Evolutionary conservation across 2,113 vertebrate species (phyloP).

Genomic region (Cheilinus undulatus): DNA sequence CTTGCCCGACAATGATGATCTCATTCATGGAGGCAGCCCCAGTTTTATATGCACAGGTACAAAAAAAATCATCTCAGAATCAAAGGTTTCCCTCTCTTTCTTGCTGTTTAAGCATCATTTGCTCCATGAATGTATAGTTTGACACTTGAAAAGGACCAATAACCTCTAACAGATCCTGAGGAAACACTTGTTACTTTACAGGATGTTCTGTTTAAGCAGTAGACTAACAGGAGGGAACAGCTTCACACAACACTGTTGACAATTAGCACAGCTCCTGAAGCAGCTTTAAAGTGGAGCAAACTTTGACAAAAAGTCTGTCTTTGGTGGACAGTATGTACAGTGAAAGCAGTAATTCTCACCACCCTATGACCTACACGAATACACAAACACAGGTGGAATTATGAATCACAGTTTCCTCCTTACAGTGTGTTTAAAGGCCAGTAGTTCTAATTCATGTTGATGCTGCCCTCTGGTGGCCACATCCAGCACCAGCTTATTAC

Average conservation of each 20-base stretch:
- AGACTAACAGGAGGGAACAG: slow-evolving; percentile 21
- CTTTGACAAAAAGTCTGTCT: background rate
- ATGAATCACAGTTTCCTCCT: background rate
- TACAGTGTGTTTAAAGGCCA: background rate
- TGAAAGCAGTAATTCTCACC: background rate
- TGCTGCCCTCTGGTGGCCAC: slow-evolving; percentile 73
- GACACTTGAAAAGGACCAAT: slow-evolving; percentile 1
- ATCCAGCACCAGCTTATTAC: background rate
- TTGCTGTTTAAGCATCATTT: background rate
- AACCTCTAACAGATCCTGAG: slow-evolving; percentile 1
- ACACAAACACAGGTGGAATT: background rate
- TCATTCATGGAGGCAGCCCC: slow-evolving; percentile 98
- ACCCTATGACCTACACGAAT: background rate
- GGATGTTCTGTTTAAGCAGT: slow-evolving; percentile 49
- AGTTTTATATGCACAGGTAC: slow-evolving; percentile 99
- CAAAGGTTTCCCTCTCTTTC: background rate
- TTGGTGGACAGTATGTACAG: background rate
- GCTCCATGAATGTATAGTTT: background rate
- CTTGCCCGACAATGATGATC: slow-evolving; percentile 98
- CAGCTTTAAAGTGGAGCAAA: slow-evolving; percentile 1
- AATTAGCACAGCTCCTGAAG: slow-evolving; percentile 17
- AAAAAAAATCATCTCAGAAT: background rate
- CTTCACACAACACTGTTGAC: slow-evolving; percentile 4
- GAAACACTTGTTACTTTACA: slow-evolving; percentile 30
- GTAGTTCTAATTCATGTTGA: slow-evolving; percentile 82